A percentile compares a stretch with the other conserved stretches of the same genome.
These are phyloP conservation scores for Cinclus cinclus DNA, from an alignment of 2,113 vertebrate species.

Conservation along the genomic window DNA sequence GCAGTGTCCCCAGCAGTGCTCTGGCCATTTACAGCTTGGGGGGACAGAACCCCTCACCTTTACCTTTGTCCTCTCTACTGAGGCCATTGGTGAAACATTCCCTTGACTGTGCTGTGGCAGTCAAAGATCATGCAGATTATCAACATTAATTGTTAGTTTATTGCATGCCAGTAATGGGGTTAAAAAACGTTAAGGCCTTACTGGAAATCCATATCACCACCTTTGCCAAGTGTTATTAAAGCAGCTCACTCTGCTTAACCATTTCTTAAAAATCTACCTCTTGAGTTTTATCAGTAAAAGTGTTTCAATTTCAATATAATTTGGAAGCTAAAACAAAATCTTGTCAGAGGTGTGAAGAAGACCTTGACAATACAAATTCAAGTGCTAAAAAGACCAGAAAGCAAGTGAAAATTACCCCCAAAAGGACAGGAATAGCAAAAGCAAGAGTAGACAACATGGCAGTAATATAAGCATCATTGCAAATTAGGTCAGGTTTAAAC, in stretches of 20 bases:
- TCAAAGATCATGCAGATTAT: too few species aligned
- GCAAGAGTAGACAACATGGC: not conserved
- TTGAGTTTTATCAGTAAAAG: not conserved
- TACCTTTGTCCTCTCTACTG: rapidly evolving
- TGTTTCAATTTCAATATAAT: not conserved
- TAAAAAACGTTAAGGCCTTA: not conserved
- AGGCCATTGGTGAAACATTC: rapidly evolving
- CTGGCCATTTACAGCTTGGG: not conserved
- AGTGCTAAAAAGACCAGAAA: not conserved
- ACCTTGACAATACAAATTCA: not conserved
- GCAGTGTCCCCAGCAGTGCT: not conserved
- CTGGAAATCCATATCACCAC: rapidly evolving
- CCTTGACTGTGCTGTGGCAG: too few species aligned
- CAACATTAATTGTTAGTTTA: not conserved
- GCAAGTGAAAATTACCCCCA: not conserved
- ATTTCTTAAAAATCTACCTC: not conserved
- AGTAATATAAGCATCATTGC: not conserved
- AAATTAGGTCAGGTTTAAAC: not conserved
- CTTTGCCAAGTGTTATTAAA: not conserved
- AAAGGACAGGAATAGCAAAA: not conserved
- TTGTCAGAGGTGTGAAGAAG: not conserved
- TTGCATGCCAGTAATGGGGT: not conserved
- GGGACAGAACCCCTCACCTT: rapidly evolving
- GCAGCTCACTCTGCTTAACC: not conserved
- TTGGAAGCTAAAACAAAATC: not conserved